Evolutionary conservation across 2,888 invertebrate genomes (phyloP).

Genomic region (Pteria penguin): DNA sequence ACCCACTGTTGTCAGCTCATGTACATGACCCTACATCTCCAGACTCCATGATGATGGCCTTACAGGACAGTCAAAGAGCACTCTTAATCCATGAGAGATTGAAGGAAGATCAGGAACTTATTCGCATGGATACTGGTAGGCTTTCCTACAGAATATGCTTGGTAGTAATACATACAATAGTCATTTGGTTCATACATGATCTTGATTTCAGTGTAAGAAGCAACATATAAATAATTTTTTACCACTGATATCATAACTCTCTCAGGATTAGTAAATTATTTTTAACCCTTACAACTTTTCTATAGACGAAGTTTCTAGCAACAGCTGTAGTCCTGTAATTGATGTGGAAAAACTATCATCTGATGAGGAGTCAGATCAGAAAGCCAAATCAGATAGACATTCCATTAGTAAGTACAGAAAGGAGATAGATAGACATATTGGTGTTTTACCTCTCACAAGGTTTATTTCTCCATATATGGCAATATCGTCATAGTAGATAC

Average conservation of each 20-base stretch:
- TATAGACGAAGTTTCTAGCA: conserved; percentile 65
- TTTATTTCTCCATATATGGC: no score
- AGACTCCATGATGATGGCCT: conserved; percentile 65
- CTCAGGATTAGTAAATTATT: no score
- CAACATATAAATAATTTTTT: not conserved
- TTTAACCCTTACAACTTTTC: not conserved
- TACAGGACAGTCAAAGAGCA: not conserved
- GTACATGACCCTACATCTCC: conserved; percentile 59
- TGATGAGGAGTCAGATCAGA: conserved; percentile 66
- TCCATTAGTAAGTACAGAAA: conserved; percentile 36
- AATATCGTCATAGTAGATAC: no score
- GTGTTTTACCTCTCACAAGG: no score
- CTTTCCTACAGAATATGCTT: no score
- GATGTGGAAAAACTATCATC: conserved; percentile 75
- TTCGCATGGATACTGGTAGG: conserved; percentile 72
- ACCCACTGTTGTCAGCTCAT: conserved; percentile 64
- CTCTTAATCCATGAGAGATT: not conserved
- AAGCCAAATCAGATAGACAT: conserved; percentile 22
- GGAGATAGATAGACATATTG: no score
- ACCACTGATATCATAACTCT: not conserved
- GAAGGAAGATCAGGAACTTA: not conserved
- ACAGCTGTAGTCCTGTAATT: conserved; percentile 70
- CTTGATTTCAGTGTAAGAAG: conserved; percentile 3
- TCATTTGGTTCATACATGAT: conserved; percentile 4
- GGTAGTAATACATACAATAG: no score